These are phyloP conservation scores for Nowickia ferox DNA, from an alignment of 2,888 invertebrate genomes.

Conservation along the genomic window DNA sequence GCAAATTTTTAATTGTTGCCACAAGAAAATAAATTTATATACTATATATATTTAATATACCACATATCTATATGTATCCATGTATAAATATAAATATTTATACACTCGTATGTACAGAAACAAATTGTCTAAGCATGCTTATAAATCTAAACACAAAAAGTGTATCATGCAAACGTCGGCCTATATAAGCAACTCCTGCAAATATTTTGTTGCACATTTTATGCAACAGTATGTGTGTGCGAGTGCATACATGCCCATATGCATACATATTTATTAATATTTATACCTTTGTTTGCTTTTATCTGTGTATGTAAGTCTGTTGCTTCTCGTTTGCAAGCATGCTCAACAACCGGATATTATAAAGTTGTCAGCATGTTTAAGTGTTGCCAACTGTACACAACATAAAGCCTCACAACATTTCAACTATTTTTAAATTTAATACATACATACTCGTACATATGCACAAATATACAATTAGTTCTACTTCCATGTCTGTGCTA, in stretches of 20 bases:
- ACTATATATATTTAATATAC: background rate
- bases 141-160: background rate
- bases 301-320: constrained; percentile 40
- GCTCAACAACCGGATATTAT: constrained; percentile 64
- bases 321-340: constrained; percentile 49
- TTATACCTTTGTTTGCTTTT: constrained; percentile 5
- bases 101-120: constrained; percentile 1
- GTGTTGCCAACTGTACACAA: constrained; percentile 38
- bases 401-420: constrained; percentile 40
- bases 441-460: too few species aligned
- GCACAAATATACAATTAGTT: background rate
- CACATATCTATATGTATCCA: too few species aligned
- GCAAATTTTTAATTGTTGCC: constrained; percentile 56
- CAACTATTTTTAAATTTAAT: background rate
- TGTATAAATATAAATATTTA: background rate
- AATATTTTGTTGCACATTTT: constrained; percentile 21
- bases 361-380: constrained; percentile 60
- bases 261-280: background rate
- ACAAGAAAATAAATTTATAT: constrained; percentile 28
- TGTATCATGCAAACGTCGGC: background rate
- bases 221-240: background rate
- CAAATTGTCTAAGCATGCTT: background rate
- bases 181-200: background rate
- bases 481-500: constrained; percentile 1
- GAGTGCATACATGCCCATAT: background rate